Conservation (phyloP, 2,113 vertebrate species). For the Vidua chalybeata region DNA sequence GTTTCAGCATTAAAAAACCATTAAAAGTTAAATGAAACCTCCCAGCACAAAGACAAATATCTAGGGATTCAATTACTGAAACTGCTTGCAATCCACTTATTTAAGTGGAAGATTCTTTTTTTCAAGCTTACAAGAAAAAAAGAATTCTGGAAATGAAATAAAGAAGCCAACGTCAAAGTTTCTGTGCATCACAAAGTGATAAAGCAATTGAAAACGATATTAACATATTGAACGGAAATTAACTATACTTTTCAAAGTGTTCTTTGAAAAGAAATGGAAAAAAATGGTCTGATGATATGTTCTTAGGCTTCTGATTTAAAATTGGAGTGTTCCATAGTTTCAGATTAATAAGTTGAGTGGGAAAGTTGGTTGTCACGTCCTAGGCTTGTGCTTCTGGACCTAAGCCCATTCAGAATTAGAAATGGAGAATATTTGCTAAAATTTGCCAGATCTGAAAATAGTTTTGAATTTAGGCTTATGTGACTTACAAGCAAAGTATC, state of each 20-base stretch:
- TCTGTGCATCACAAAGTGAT: slow-evolving; percentile 31
- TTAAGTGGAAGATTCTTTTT: slow-evolving; percentile 26
- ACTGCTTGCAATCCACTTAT: slow-evolving; percentile 34
- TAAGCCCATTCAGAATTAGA: neutral
- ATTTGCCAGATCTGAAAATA: neutral
- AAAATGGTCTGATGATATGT: neutral
- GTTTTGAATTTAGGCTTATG: neutral
- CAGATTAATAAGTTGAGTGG: neutral
- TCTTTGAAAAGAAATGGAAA: neutral
- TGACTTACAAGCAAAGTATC: neutral
- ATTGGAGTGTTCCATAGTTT: neutral
- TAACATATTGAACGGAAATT: slow-evolving; percentile 49
- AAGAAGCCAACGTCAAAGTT: neutral
- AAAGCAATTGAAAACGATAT: slow-evolving; percentile 27
- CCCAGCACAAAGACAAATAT: slow-evolving; percentile 42
- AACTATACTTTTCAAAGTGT: slow-evolving; percentile 7
- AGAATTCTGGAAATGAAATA: slow-evolving; percentile 20
- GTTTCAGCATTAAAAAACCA: slow-evolving; percentile 56
- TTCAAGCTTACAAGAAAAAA: slow-evolving; percentile 6
- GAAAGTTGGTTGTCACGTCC: neutral
- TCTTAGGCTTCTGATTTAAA: neutral
- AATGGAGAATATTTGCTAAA: neutral
- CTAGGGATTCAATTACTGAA: slow-evolving; percentile 64
- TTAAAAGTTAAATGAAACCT: slow-evolving; percentile 53
- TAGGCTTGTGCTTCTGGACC: neutral